Base-by-base conservation (phyloP, 2,888 invertebrate species). In the Hemicrepidius hirtus region DNA sequence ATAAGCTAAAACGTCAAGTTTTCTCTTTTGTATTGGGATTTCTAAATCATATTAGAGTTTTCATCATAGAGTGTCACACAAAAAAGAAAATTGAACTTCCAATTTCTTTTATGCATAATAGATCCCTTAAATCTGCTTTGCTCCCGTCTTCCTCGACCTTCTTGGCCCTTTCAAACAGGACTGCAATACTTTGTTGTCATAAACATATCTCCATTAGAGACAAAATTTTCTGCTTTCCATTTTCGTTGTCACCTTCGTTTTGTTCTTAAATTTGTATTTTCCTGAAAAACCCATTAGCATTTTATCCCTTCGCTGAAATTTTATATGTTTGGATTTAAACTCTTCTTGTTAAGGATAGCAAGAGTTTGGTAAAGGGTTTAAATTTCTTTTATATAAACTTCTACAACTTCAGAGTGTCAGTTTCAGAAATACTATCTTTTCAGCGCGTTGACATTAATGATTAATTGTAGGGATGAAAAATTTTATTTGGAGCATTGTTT, bases 151-250 rank as follows among this genome's bases (percentile, higher is more conserved):
- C 21, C 13, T 50, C 64, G 37, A 40, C 50, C 64, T 53, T 24
- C 37, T 24, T 20, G 40, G 50, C 35, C 46, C 49, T 63, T 49
- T 63, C 32, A 32, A 63, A 35, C 49, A 63, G 32, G 50, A 65
- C 53, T 65, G 64, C 20, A 40, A 37, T 37, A 65, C 50, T 65
- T 65, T 65, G 50, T 65, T 65, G 64, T 37, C 64, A 50, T 65
- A 65, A 65, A 62, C 28, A 62, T 49, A 65, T 50, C 50, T 65
- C 50, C 37, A 37, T 50, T 59, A 40, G 50, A 40, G 37, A 24
- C 35, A 3, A 21, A 65, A 65, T 65, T n/a, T 40, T 37, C 20
- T 20, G n/a, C 46, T 53, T 65, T 41, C 59, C 20, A 59, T 41
- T 63, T 63, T 57, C 24, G 41, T 24, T 66, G 66, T 66, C 66